These are phyloP conservation scores for Phaethon lepturus DNA, from an alignment of 2,113 vertebrate species.

Conservation along the genomic window DNA sequence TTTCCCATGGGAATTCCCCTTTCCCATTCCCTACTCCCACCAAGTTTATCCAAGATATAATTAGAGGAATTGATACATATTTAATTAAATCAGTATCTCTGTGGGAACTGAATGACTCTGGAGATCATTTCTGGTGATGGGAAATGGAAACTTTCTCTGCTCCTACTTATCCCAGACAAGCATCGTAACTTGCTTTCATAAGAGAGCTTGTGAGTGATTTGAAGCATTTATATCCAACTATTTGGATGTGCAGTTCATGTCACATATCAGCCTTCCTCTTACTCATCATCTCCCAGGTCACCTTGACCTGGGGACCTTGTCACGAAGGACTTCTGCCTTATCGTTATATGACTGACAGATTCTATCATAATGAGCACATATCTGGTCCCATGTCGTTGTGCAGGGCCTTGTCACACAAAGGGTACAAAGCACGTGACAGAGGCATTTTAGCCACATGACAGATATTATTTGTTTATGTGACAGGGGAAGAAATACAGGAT, in stretches of 20 bases:
- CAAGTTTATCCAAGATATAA: slow-evolving; percentile 1
- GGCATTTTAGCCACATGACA: not conserved
- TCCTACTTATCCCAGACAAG: not conserved
- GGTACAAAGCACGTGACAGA: not conserved
- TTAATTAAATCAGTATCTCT: not conserved
- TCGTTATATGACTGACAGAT: not conserved
- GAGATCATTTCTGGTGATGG: not conserved
- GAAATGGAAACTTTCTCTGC: not conserved
- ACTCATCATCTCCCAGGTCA: not conserved
- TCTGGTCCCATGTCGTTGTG: not conserved
- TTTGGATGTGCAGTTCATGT: not conserved
- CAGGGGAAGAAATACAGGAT: not conserved
- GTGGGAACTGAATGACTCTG: not conserved
- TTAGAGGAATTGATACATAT: not conserved
- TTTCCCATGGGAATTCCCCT: not conserved
- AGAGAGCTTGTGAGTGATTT: not conserved
- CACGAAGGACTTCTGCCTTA: not conserved
- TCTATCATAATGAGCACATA: not conserved
- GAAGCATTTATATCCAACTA: not conserved
- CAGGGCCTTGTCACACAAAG: not conserved
- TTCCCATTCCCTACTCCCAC: not conserved
- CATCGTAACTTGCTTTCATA: not conserved
- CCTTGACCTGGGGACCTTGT: not conserved
- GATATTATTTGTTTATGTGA: not conserved
- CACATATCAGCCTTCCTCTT: not conserved